These are phyloP conservation scores for Eristalinus aeneus DNA, from an alignment of 2,888 invertebrate genomes.

Conservation along the genomic window DNA sequence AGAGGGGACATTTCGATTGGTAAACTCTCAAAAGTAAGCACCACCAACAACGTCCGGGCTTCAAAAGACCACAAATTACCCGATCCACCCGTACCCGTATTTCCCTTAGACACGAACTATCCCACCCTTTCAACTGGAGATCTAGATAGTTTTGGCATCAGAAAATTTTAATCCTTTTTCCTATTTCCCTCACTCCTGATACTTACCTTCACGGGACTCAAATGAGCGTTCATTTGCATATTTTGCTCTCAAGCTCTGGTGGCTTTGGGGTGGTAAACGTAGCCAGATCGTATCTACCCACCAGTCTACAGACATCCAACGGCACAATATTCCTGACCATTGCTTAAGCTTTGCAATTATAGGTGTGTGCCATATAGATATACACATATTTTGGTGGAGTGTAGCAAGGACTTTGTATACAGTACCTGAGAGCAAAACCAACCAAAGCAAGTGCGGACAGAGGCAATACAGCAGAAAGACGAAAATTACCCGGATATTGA, in stretches of 20 bases:
- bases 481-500: conserved; percentile 59
- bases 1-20: background rate
- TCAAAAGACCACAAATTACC: conserved; percentile 45
- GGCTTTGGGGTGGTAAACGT: too few relatives aligned
- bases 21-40: background rate
- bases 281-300: background rate
- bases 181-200: conserved; percentile 12
- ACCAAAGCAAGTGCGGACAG: background rate
- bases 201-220: conserved; percentile 28
- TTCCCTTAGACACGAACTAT: conserved; percentile 28
- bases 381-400: conserved; percentile 2
- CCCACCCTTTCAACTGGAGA: conserved; percentile 57
- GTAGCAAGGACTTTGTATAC: background rate
- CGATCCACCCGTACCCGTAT: conserved; percentile 4
- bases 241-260: conserved; percentile 18
- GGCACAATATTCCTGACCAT: conserved; percentile 5
- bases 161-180: conserved; percentile 44
- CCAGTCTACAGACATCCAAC: background rate
- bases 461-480: conserved; percentile 10
- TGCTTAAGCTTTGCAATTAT: conserved; percentile 45
- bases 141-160: conserved; percentile 49
- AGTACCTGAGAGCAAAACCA: conserved; percentile 37
- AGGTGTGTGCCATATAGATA: conserved; percentile 23
- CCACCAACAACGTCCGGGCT: conserved; percentile 13
- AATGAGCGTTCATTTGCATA: conserved; percentile 67